Evolutionary conservation across 2,113 vertebrate genomes (phyloP).

Genomic region (Paraplagusia blochii): DNA sequence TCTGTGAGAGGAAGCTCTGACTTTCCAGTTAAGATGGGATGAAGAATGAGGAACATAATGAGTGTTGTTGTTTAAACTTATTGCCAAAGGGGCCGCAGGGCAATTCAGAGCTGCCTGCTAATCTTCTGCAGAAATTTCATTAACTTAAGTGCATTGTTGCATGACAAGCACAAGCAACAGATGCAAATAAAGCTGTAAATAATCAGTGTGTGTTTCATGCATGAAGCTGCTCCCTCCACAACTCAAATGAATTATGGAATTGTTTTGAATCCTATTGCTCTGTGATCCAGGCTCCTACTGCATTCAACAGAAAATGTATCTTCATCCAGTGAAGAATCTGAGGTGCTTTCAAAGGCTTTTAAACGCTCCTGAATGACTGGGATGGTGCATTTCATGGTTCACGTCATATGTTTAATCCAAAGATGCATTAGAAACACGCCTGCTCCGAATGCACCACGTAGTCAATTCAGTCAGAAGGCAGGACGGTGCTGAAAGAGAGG

Average conservation of each 20-base stretch:
- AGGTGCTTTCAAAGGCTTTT: not conserved
- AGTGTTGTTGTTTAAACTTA: conserved; percentile 11
- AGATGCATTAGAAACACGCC: not conserved
- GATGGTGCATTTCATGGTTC: conserved; percentile 1
- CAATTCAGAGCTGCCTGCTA: conserved; percentile 28
- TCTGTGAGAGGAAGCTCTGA: conserved; percentile 15
- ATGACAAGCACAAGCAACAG: conserved; percentile 25
- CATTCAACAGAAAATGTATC: conserved; percentile 13
- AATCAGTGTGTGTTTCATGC: conserved; percentile 26
- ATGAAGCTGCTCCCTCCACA: conserved; percentile 7
- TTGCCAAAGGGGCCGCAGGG: conserved; percentile 11
- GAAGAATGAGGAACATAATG: conserved; percentile 37
- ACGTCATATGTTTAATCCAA: conserved; percentile 15
- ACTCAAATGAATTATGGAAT: conserved; percentile 27
- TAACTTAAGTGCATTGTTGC: conserved; percentile 46
- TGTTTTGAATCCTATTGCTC: conserved; percentile 23
- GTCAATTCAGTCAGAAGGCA: not conserved
- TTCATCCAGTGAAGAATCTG: conserved; percentile 7
- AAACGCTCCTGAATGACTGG: not conserved
- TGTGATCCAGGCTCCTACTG: conserved; percentile 7
- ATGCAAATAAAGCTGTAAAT: conserved; percentile 50
- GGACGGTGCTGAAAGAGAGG: conserved; percentile 7
- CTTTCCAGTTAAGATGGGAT: conserved; percentile 29
- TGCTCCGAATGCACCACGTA: not conserved
- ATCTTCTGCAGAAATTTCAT: conserved; percentile 56